Evolutionary conservation across 2,797 vertebrate species (phyloP), one percentile per base, ranked within the genome.

Genomic region (Hydrolagus colliei): DNA sequence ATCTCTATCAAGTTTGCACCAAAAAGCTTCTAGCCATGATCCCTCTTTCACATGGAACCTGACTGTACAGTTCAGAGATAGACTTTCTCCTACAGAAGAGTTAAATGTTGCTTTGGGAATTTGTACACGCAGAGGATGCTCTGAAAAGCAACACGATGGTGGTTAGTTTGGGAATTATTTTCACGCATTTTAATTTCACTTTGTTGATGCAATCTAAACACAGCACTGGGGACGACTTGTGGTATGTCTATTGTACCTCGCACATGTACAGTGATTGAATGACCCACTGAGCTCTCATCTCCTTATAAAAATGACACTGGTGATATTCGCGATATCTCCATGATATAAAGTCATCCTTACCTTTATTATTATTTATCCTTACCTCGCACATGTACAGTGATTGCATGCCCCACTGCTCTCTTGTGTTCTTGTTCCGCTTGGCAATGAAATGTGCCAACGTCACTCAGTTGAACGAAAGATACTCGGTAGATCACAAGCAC

Each of bases 261-360:
- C 6, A 76, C 41, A 11, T 59, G 18, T 20, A 76, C 41, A 20
- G 11, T 9, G 11, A 76, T 59, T 0, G 74, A 0, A 10, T 76
- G 2, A 10, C 74, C 74, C 1, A 2, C 0, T 59, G 0, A 8
- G 0, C 0, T 0, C 41, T 3, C 16, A 11, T 20, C 6, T 9
- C 16, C 18, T 20, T 76, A 14, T 52, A 52, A 52, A 52, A 3
- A 3, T 52, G 41, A 3, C 41, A 52, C 41, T 1, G 41, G 41
- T 52, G 41, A 52, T 6, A 52, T 6, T 52, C 41, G 6, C 6
- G 41, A 6, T 6, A 52, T 3, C 6, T 52, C 41, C 6, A 6
- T 6, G 2, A 6, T 52, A 3, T 52, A 61, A 77, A 77, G 61
- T n/a, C 75, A 9, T 59, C 3, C 14, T 61, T 27, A 27, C 27